Percentiles rank a stretch among this genome's conserved stretches.
Evolutionary conservation across 2,113 vertebrate species (phyloP).

Genomic region (Ctenodactylus gundi): DNA sequence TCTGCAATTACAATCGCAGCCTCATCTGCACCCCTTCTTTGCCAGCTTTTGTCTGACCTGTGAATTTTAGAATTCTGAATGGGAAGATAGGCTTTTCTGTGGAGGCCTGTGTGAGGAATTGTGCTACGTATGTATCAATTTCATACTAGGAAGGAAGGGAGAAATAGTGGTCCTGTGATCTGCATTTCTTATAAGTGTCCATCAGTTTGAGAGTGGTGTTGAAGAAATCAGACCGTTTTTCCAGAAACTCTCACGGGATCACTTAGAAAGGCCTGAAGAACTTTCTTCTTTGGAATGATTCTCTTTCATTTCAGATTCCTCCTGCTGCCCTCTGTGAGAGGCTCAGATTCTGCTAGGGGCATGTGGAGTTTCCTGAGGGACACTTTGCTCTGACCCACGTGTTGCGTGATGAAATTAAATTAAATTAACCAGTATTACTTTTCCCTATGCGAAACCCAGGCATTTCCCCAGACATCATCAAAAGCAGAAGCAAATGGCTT

Average conservation of each 20-base stretch:
- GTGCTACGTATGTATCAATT: not conserved
- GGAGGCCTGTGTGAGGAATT: not conserved
- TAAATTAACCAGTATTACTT: conserved; percentile 51
- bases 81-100: not conserved
- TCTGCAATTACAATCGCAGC: not conserved
- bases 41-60: not conserved
- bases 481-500: conserved; percentile 44
- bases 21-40: accelerated
- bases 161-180: not conserved
- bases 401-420: conserved; percentile 46
- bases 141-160: not conserved
- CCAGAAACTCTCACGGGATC: not conserved
- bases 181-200: not conserved
- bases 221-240: not conserved
- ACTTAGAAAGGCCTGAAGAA: not conserved
- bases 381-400: conserved; percentile 8
- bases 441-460: conserved; percentile 5
- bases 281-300: conserved; percentile 35
- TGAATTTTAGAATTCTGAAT: not conserved
- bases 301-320: conserved; percentile 48
- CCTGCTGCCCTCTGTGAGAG: not conserved
- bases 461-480: conserved; percentile 20
- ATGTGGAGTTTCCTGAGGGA: not conserved
- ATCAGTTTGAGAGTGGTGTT: not conserved
- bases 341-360: not conserved